These are phyloP conservation scores for Synanceia verrucosa DNA, from an alignment of 2,797 vertebrate genomes.

Conservation along the genomic window DNA sequence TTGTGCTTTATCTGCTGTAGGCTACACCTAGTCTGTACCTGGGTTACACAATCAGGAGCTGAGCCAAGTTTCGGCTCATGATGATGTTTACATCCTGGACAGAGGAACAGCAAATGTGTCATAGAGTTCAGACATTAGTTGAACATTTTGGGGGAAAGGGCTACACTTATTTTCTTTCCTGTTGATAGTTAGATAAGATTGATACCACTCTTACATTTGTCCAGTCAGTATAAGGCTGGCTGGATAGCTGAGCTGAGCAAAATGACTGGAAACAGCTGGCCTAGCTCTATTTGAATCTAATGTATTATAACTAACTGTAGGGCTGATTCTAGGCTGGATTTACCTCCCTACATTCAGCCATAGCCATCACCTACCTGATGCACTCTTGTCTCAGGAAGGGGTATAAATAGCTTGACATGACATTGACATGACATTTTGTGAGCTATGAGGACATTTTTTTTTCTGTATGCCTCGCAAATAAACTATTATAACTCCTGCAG, in stretches of 20 bases:
- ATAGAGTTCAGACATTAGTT: neutral
- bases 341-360: no score
- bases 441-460: neutral
- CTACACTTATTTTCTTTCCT: neutral
- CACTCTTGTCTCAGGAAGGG: neutral
- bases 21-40: slow-evolving; percentile 13
- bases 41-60: neutral
- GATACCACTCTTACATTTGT: neutral
- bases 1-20: slow-evolving; percentile 19
- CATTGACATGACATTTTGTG: neutral
- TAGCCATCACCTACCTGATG: neutral
- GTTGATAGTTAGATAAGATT: neutral
- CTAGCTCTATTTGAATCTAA: neutral
- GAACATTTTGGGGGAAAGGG: neutral
- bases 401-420: neutral
- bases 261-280: neutral
- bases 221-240: neutral
- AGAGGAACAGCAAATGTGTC: neutral
- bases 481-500: neutral
- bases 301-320: neutral
- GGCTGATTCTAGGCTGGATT: neutral
- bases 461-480: neutral
- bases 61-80: slow-evolving; percentile 20
- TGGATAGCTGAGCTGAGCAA: neutral
- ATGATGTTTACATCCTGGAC: neutral